Conservation (phyloP, 92 coral and sea anemone genomes). For the Palythoa heliodiscus region DNA sequence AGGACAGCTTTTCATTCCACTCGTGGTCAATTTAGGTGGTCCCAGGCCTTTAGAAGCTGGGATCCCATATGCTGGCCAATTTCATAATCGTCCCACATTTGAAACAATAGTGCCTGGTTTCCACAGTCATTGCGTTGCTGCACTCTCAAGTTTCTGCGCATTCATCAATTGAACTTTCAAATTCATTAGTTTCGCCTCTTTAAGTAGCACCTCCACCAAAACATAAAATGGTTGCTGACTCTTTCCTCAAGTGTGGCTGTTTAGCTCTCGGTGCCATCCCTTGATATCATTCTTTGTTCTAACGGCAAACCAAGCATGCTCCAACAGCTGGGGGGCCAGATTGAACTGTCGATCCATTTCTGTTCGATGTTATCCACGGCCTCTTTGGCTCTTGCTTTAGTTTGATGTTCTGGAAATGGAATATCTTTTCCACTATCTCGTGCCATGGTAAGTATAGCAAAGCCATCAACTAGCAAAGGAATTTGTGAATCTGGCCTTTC, state of each 20-base stretch:
- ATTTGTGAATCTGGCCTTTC: too few relatives aligned
- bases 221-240: not conserved
- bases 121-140: not conserved
- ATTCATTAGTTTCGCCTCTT: not conserved
- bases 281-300: conserved; percentile 42
- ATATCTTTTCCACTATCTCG: not conserved
- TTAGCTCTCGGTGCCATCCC: conserved; percentile 21
- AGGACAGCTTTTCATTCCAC: not conserved
- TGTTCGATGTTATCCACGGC: conserved; percentile 20
- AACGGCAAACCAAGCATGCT: conserved; percentile 1
- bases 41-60: not conserved
- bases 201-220: not conserved
- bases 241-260: conserved; percentile 40
- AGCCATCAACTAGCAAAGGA: not conserved
- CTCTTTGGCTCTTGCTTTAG: conserved; percentile 26
- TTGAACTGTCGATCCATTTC: conserved; percentile 29
- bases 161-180: not conserved
- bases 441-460: not conserved
- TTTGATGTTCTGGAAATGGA: conserved; percentile 30
- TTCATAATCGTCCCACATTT: not conserved
- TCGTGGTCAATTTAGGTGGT: not conserved
- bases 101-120: not conserved
- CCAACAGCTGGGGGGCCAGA: conserved; percentile 51
- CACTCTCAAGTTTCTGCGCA: not conserved
- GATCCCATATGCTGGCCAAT: not conserved